phyloP scores from a whole-genome alignment of 1,140 invertebrate species.

The Aphelenchoides fujianensis region DNA sequence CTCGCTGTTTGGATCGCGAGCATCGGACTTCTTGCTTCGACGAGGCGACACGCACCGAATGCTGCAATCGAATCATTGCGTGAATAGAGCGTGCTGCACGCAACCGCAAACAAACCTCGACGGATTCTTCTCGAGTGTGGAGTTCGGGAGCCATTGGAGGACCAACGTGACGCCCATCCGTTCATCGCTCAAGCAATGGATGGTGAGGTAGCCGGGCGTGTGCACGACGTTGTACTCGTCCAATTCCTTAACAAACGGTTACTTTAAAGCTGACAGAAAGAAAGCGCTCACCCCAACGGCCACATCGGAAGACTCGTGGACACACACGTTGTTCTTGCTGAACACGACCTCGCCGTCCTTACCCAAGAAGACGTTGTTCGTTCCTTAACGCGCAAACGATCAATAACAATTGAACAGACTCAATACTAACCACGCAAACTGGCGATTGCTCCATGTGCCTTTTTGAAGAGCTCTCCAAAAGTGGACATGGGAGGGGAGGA shows the following conservation, averaged over 20 bases:
- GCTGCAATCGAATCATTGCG: conserved; percentile 36
- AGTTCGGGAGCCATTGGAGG: conserved; percentile 88
- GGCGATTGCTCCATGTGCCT: conserved; percentile 57
- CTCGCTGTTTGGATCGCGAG: conserved; percentile 37
- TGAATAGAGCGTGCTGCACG: conserved; percentile 16
- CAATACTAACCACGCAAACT: conserved; percentile 49
- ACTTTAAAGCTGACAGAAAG: too few species aligned
- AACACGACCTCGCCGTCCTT: conserved; percentile 60
- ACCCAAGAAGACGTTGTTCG: conserved; percentile 53
- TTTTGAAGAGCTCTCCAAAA: conserved; percentile 57
- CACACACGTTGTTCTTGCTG: conserved; percentile 84
- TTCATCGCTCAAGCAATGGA: conserved; percentile 72
- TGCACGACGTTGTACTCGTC: conserved; percentile 78
- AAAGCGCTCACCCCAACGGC: conserved; percentile 16
- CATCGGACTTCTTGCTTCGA: conserved; percentile 34
- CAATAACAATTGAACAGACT: conserved; percentile 22
- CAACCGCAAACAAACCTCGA: conserved; percentile 65
- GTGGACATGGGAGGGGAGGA: conserved; percentile 16
- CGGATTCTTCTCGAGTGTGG: conserved; percentile 79
- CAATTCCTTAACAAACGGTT: conserved; percentile 60
- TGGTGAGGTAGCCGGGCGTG: conserved; percentile 83
- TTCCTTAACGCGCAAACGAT: conserved; percentile 38
- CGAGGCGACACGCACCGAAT: conserved; percentile 59
- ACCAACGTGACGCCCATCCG: conserved; percentile 73
- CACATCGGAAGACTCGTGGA: conserved; percentile 80